Base-by-base conservation (phyloP, 2,113 vertebrate species). In the Aegypius monachus region DNA sequence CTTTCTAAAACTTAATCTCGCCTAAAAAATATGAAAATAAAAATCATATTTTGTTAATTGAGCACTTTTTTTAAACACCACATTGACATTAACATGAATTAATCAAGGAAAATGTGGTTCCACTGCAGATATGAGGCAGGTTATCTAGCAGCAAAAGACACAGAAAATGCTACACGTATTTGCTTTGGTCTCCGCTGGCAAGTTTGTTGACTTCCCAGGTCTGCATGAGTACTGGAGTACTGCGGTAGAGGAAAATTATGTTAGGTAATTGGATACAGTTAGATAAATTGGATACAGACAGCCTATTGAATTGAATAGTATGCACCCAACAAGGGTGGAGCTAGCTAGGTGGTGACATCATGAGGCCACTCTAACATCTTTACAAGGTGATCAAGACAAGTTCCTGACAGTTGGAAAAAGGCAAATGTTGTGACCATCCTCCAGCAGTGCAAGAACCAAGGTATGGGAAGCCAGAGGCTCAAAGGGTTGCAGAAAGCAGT, bases 301-400 rank as follows among this genome's bases (percentile, higher is more conserved):
- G 13, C 53, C 56, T 67, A 67, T 1, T 23, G 8, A 84, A 27
- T 20, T 31, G 9, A 58, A 16, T 3, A 43, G 21, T 6, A 45
- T 2, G 32, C 32, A 56, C 20, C 7, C 18, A 85, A 3, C 4
- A 22, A 26, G 16, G 31, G 47, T 22, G 25, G 48, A 85, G 32
- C 42, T 8, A 10, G 11, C 5, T 21, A 13, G 0, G 17, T 72
- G 38, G 52, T 56, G 48, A 52, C 53, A 40, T 2, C 1, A 0
- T 14, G 38, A 59, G 47, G 48, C 45, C 29, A 22, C 45, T 70
- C 31, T 7, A 50, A 47, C 26, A 52, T 32, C 62, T 77, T 45
- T 9, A 77, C 9, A 22, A 42, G 19, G 29, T 25, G 22, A 36
- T 42, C 26, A 55, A 53, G 27, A 8, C 16, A 72, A 52, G 4